These are phyloP conservation scores for Zophobas morio DNA, from an alignment of 1,140 invertebrate species.

Conservation along the genomic window DNA sequence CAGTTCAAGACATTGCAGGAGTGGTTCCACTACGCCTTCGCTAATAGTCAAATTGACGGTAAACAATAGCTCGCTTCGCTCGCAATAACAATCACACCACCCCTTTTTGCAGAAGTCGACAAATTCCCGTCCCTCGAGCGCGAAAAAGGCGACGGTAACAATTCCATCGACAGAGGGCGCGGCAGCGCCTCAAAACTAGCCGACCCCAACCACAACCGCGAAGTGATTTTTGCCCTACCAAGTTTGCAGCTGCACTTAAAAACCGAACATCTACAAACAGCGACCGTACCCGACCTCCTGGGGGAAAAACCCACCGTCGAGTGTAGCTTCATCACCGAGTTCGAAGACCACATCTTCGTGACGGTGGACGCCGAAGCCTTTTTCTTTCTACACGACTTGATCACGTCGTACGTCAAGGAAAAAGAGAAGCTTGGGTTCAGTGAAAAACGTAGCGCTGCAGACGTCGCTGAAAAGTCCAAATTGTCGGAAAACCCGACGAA, in stretches of 20 bases:
- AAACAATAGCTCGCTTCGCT: slow-evolving; percentile 55
- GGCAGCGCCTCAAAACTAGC: slow-evolving; percentile 73
- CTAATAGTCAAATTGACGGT: slow-evolving; percentile 94
- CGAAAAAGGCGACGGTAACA: slow-evolving; percentile 73
- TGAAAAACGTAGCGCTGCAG: slow-evolving; percentile 55
- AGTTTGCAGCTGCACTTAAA: slow-evolving; percentile 93
- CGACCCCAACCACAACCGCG: slow-evolving; percentile 90
- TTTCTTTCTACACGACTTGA: slow-evolving; percentile 97
- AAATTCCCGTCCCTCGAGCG: slow-evolving; percentile 89
- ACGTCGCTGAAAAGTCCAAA: slow-evolving; percentile 57
- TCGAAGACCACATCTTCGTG: slow-evolving; percentile 98
- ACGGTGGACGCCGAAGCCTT: slow-evolving; percentile 98
- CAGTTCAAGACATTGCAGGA: slow-evolving; percentile 95
- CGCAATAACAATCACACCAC: slow-evolving; percentile 3
- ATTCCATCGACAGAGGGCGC: slow-evolving; percentile 69
- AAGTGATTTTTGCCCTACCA: slow-evolving; percentile 96
- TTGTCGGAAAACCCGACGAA: slow-evolving; percentile 70
- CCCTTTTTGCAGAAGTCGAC: slow-evolving; percentile 81
- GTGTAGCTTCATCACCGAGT: slow-evolving; percentile 98
- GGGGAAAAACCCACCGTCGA: slow-evolving; percentile 92
- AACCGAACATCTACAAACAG: slow-evolving; percentile 90
- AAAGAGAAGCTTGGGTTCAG: slow-evolving; percentile 76
- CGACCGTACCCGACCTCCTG: slow-evolving; percentile 78
- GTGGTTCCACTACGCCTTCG: slow-evolving; percentile 98
- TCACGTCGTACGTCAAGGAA: slow-evolving; percentile 95